Conservation (phyloP, 2,113 vertebrate species). For the Phocoena sinus region DNA sequence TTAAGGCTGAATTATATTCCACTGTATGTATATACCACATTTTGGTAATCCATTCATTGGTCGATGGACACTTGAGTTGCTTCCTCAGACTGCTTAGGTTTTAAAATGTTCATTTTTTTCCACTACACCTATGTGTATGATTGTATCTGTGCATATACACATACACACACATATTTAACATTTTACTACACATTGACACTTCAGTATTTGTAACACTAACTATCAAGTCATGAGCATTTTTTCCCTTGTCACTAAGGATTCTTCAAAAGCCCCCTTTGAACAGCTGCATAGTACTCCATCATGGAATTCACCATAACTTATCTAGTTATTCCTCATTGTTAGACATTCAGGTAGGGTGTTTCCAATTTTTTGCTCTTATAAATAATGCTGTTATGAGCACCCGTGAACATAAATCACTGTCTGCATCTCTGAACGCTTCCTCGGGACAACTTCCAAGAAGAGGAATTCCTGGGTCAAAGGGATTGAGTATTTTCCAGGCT, state of each 20-base stretch:
- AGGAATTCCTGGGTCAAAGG: conserved; percentile 34
- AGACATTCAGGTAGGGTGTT: neutral
- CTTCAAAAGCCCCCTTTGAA: neutral
- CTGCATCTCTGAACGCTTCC: conserved; percentile 33
- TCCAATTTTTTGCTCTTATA: conserved; percentile 32
- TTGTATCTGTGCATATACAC: rapidly evolving
- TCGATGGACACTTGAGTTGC: neutral
- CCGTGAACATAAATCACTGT: conserved; percentile 63
- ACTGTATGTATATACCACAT: neutral
- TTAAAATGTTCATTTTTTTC: neutral
- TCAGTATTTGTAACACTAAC: neutral
- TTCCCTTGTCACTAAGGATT: neutral
- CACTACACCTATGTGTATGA: neutral
- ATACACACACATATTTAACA: neutral
- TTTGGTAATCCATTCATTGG: neutral
- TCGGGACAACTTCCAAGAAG: conserved; percentile 36
- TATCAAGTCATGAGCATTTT: neutral
- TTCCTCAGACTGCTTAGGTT: neutral
- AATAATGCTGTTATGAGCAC: conserved; percentile 3
- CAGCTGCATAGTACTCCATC: neutral
- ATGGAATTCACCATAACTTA: neutral
- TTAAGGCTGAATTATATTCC: neutral
- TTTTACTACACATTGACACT: neutral
- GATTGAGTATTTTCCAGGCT: conserved; percentile 41
- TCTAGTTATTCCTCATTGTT: neutral